Base-by-base conservation (phyloP, 1,140 invertebrate genomes). In the Aporrectodea caliginosa region DNA sequence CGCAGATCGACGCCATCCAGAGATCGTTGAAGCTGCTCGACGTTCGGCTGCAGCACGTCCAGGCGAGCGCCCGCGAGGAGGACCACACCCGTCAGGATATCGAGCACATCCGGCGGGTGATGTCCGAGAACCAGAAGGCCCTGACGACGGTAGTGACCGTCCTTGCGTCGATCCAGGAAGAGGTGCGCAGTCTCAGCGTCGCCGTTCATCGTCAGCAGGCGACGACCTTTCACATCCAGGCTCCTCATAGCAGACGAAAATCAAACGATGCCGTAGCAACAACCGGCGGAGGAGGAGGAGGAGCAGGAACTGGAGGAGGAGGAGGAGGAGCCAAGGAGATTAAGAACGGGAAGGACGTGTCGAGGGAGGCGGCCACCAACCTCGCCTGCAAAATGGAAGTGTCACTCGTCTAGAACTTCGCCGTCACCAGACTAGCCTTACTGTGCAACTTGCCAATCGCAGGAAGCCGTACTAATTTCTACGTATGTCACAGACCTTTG, bases 121-220 rank as follows among this genome's bases (percentile, higher is more conserved):
- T 88, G 85, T 84, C 85, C 1, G 87, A 88, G 80, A 88, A 88
- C 79, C 87, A 88, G 77, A 88, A 88, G 78, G 87, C 86, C 22
- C 79, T 88, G 82, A 86, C 83, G 73, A 87, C 86, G 75, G 85
- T 88, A 27, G 85, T 88, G 16, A 86, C 86, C 43, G 87, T 87
- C 35, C 81, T 88, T 73, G 80, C 83, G 33, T 86, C 86, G 78
- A 87, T 88, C 79, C 87, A 88, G 81, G 80, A 80, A 16, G 79
- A 80, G 75, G 79, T 80, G 29, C 27, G 78, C 16, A 72, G 29
- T 31, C 43, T 78, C 68, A 33, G 68, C 16, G 69, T 78, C 27
- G 69, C 77, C 69, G 34, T 78, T 22, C 34, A 71, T 22, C 29
- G 69, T 16, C 77, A 78, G 69, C 77, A 78, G 69, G 43, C 43